Base-by-base conservation (phyloP, 2,888 invertebrate genomes). In the Dicyrtomina minuta region DNA sequence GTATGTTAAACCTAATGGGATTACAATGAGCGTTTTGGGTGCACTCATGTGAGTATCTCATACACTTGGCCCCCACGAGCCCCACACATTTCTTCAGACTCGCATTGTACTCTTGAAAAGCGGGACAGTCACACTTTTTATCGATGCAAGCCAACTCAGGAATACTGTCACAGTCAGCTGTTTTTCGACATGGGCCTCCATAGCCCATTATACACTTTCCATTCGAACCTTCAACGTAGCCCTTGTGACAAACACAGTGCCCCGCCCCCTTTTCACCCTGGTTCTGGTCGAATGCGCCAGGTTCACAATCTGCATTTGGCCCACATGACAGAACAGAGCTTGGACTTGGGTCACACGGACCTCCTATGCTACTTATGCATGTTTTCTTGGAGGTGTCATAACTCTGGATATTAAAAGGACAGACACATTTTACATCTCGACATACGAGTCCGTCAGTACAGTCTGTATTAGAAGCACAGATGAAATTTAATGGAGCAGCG, bases 1-100 rank as follows among this genome's bases (percentile, higher is more conserved):
- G 8, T 33, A 8, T 5, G 3, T 33, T 33, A 33, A 8, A 5
- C 8, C 8, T 8, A 33, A 8, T 33, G 8, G 8, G 33, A 5
- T 3, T 33, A 33, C 33, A 33, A 33, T 33, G 33, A 3, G 33
- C 3, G 33, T 33, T 33, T 33, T 33, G 4, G 8, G 33, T 33
- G 8, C 33, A 33, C 33, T 33, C 33, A 33, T 33, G 3, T 8
- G 3, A 5, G 4, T 33, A 5, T 3, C 13, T 15, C 15, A 13
- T 8, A 27, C 62, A 62, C 8, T 27, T 22, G 2, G 49, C 46
- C 24, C 62, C 62, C 4, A 62, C 62, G 12, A 62, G 46, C n/a
- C 62, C 62, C 6, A 62, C 15, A 13, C 62, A 62, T 27, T 33
- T 62, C 17, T 49, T 5, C 15, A 49, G 49, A 2, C 26, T 1